Base-by-base conservation (phyloP, 1,140 invertebrate species). In the Brachionus asplanchnoidis region DNA sequence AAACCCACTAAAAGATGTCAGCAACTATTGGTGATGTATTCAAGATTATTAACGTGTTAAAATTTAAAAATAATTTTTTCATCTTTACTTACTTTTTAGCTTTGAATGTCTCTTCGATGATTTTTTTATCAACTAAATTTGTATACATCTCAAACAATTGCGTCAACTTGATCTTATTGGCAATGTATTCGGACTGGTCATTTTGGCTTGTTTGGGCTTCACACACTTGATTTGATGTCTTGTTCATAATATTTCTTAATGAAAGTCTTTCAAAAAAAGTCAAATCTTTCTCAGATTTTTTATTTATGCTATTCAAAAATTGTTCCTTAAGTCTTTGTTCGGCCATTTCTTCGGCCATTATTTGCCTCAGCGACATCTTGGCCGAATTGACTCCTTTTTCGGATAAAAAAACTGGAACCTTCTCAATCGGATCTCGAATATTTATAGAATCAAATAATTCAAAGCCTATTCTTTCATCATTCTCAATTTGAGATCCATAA, bases 301-400 rank as follows among this genome's bases (percentile, higher is more conserved):
- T 73, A 44, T 73, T 42, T 20, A 42, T 42, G 6, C 68, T 42
- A 9, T 73, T 73, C 12, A 73, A 40, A 17, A 73, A 40, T 42
- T 40, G 32, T 42, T 73, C 32, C 42, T 73, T 42, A 42, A 20
- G 12, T 42, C 9, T 40, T 42, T 73, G 68, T 42, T 73, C 73
- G 1, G 73, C 73, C 42, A 77, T 50, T 77, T 77, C 73, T 77
- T 77, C 73, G 5, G 79, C 79, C 79, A 82, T 82, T 9, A 82
- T 82, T 44, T 65, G 65, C 44, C 79, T 40, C 12, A 82, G 53
- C 44, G 79, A 82, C 14, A 77, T 28, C 40, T 68, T 23, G 8
- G 79, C 53, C 14, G 53, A 32, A 65, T 68, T 60, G 4, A 60
- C 17, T 7, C 65, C 65, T 26, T 60, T 65, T 42, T 82, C 79